A percentile compares a stretch with the other conserved stretches of the same genome.
phyloP scores from a whole-genome alignment of 2,113 vertebrate species.

The Zingel zingel region DNA sequence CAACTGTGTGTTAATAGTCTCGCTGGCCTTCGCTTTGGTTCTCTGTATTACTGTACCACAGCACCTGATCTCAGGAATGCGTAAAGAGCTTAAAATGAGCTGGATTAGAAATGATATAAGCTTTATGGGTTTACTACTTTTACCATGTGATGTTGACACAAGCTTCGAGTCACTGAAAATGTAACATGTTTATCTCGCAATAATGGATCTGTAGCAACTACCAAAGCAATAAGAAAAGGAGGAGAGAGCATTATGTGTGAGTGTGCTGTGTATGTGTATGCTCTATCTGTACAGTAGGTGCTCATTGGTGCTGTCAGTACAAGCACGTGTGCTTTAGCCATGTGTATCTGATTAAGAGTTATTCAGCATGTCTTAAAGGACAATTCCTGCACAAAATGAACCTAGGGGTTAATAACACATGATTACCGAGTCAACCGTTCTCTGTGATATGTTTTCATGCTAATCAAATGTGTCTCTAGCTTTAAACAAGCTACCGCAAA shows the following conservation, averaged over 20 bases:
- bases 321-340: conserved; percentile 22
- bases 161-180: neutral
- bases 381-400: too few relatives aligned
- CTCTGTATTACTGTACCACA: conserved; percentile 51
- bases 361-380: conserved; percentile 37
- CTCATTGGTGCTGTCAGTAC: conserved; percentile 18
- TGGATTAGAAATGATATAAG: conserved; percentile 68
- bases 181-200: conserved; percentile 9
- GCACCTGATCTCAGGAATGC: conserved; percentile 67
- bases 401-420: too few relatives aligned
- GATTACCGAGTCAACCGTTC: too few relatives aligned
- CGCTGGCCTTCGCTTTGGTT: conserved; percentile 28
- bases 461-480: too few relatives aligned
- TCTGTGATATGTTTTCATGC: too few relatives aligned
- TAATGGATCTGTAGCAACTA: conserved; percentile 2
- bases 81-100: conserved; percentile 68
- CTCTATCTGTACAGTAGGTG: conserved; percentile 9
- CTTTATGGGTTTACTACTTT: conserved; percentile 42
- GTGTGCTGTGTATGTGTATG: neutral
- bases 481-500: too few relatives aligned
- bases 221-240: neutral
- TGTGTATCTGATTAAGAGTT: conserved; percentile 55
- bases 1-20: conserved; percentile 47
- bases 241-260: too few relatives aligned
- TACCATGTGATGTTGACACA: conserved; percentile 44